phyloP scores from a whole-genome alignment of 2,797 vertebrate species.

The Karalla daura region DNA sequence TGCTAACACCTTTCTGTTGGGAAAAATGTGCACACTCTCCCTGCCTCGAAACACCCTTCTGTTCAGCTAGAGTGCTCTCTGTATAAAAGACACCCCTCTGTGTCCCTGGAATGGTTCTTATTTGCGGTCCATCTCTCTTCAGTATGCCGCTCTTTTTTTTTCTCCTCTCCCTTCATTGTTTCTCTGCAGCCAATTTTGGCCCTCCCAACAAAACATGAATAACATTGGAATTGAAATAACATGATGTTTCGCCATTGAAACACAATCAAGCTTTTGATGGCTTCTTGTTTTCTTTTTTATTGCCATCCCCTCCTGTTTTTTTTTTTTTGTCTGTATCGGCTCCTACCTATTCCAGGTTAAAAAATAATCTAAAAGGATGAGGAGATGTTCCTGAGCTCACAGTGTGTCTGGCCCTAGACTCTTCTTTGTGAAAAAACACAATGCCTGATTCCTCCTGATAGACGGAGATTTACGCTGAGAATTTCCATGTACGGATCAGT shows the following conservation, averaged over 20 bases:
- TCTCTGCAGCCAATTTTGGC: conserved; percentile 48
- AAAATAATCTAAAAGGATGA: conserved; percentile 36
- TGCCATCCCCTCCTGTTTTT: conserved; percentile 43
- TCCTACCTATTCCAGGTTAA: conserved; percentile 33
- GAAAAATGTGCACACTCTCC: conserved; percentile 22
- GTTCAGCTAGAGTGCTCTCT: conserved; percentile 61
- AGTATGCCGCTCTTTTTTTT: conserved; percentile 19
- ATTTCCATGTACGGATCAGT: conserved; percentile 54
- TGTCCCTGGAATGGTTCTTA: conserved; percentile 51
- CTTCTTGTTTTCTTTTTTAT: conserved; percentile 49
- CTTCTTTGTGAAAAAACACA: conserved; percentile 43
- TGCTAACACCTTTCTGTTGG: conserved; percentile 45
- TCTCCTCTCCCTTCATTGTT: conserved; percentile 52
- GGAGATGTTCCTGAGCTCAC: conserved; percentile 25
- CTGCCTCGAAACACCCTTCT: conserved; percentile 46
- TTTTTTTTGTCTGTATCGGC: conserved; percentile 33
- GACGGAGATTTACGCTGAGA: conserved; percentile 39
- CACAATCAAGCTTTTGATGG: conserved; percentile 69
- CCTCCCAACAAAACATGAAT: conserved; percentile 46
- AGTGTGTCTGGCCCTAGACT: conserved; percentile 33
- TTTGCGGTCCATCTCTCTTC: conserved; percentile 46
- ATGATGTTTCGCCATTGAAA: conserved; percentile 64
- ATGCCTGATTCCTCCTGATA: conserved; percentile 45
- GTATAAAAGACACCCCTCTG: conserved; percentile 60
- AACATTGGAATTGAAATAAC: conserved; percentile 54